Evolutionary conservation across 2,113 vertebrate genomes (phyloP).

Genomic region (Tapirus terrestris): DNA sequence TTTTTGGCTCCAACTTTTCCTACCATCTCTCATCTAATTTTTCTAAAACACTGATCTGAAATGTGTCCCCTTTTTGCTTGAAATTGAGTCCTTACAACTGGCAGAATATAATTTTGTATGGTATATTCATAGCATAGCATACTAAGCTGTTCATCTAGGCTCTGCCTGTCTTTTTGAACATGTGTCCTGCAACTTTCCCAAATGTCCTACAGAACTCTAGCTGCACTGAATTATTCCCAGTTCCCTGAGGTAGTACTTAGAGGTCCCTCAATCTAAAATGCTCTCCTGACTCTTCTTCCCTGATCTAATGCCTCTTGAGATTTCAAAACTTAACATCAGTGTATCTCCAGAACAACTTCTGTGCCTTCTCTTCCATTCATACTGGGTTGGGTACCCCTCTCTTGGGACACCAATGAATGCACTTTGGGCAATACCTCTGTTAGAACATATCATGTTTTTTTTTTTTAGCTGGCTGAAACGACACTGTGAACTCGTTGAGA

Average conservation of each 20-base stretch:
- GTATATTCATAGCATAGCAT: neutral
- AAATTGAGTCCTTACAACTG: neutral
- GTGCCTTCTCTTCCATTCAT: neutral
- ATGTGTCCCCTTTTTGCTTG: neutral
- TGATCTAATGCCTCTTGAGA: neutral
- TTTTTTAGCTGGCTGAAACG: neutral
- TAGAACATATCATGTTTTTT: neutral
- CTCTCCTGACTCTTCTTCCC: neutral
- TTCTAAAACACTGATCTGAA: neutral
- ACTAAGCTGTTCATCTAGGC: neutral
- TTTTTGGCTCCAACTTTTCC: neutral
- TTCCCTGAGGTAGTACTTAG: neutral
- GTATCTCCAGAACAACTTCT: neutral
- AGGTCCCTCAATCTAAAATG: neutral
- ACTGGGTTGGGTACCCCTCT: neutral
- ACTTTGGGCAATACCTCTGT: neutral
- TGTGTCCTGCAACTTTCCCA: neutral
- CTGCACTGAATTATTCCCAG: neutral
- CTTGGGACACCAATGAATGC: neutral
- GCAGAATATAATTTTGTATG: neutral
- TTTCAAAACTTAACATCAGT: neutral
- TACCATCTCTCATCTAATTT: neutral
- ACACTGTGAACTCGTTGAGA: neutral
- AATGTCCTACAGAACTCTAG: neutral
- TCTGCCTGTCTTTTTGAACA: neutral